These are phyloP conservation scores for Megathymus violae DNA, from an alignment of 1,140 invertebrate species.

Conservation along the genomic window DNA sequence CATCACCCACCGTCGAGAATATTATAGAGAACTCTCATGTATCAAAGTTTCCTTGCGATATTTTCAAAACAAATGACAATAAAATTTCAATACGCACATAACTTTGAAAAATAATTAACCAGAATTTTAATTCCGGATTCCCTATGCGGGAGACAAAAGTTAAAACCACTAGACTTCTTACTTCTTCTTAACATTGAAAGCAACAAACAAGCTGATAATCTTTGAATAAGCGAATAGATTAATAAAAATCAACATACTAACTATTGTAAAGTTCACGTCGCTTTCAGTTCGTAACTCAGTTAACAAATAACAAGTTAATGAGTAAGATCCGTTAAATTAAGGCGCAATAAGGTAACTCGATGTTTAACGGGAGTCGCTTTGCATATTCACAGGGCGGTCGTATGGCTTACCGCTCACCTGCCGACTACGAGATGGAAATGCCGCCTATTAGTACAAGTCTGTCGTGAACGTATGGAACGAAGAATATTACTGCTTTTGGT, in stretches of 20 bases:
- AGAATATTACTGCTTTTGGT: too few relatives aligned
- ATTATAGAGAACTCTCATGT: too few relatives aligned
- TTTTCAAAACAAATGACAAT: too few relatives aligned
- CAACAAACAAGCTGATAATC: too few relatives aligned
- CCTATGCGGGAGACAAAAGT: conserved; percentile 5
- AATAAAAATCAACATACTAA: neutral
- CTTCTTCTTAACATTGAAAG: too few relatives aligned
- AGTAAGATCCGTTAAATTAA: conserved; percentile 41
- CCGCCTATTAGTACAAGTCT: conserved; percentile 43
- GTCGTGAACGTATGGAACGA: conserved; percentile 3
- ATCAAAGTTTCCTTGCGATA: too few relatives aligned
- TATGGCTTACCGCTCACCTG: conserved; percentile 49
- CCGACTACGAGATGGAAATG: conserved; percentile 59
- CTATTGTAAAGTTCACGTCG: neutral
- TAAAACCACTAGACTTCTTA: too few relatives aligned
- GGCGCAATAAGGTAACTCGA: conserved; percentile 59
- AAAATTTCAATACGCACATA: too few relatives aligned
- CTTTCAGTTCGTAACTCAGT: neutral
- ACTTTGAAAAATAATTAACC: too few relatives aligned
- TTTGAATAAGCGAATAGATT: too few relatives aligned
- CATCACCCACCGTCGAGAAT: too few relatives aligned
- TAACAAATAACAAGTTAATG: conserved; percentile 2
- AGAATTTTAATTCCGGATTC: too few relatives aligned
- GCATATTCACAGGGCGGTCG: conserved; percentile 75
- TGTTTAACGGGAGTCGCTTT: conserved; percentile 69